Conservation (phyloP, 2,797 vertebrate species). For the Poecile montanus region DNA sequence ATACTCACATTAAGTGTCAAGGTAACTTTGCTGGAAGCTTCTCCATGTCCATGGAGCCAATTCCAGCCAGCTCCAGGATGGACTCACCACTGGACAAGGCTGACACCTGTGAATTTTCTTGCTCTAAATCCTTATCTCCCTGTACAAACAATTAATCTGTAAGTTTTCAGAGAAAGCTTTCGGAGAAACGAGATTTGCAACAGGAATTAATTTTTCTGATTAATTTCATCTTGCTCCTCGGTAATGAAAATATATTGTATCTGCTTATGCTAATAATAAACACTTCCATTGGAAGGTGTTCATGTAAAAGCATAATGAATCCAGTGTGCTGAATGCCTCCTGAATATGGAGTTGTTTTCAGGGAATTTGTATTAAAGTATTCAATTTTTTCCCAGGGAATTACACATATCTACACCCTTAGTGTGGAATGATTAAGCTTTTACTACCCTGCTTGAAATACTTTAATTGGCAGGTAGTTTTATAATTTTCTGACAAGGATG, state of each 20-base stretch:
- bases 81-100: not conserved
- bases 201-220: slow-evolving; percentile 14
- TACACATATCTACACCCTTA: not conserved
- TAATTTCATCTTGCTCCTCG: not conserved
- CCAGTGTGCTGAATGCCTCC: not conserved
- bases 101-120: not conserved
- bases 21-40: not conserved
- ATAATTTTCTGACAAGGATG: not conserved
- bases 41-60: not conserved
- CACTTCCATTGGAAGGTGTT: slow-evolving; percentile 44
- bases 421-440: slow-evolving; percentile 4
- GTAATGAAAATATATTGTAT: slow-evolving; percentile 29
- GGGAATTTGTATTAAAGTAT: slow-evolving; percentile 42
- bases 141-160: not conserved
- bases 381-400: slow-evolving; percentile 34
- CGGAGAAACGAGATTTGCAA: not conserved
- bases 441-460: slow-evolving; percentile 31
- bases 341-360: slow-evolving; percentile 61
- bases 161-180: not conserved
- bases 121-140: not conserved
- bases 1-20: not conserved
- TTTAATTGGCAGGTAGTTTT: slow-evolving; percentile 26
- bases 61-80: not conserved
- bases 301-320: slow-evolving; percentile 26
- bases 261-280: slow-evolving; percentile 44